These are phyloP conservation scores for Ectobius pallidus DNA, from an alignment of 2,888 invertebrate species.

Conservation along the genomic window DNA sequence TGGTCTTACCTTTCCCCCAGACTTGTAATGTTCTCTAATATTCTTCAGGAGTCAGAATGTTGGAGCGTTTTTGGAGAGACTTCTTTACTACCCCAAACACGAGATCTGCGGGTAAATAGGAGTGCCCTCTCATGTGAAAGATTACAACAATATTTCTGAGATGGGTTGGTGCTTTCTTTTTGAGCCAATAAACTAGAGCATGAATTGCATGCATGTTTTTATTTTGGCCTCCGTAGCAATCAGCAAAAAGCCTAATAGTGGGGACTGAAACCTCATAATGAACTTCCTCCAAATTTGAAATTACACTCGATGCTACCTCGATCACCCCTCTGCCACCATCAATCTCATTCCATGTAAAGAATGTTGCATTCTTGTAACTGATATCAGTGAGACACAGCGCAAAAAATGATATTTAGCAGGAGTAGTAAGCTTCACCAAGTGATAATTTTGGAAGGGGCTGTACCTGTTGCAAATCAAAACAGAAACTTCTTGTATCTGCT, in stretches of 20 bases:
- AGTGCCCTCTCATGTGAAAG: background rate
- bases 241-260: no score
- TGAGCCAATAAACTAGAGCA: constrained; percentile 9
- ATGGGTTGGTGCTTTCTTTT: background rate
- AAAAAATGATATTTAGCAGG: background rate
- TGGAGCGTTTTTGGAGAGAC: background rate
- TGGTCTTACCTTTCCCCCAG: no score
- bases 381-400: background rate
- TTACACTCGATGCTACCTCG: no score
- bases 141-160: constrained; percentile 3
- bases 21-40: background rate
- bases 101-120: background rate
- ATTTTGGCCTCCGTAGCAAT: no score
- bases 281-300: background rate
- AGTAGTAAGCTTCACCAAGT: background rate
- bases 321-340: no score
- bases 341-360: no score
- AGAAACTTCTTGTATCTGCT: no score
- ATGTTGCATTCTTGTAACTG: no score
- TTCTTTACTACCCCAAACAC: no score
- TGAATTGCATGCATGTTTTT: background rate
- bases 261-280: background rate
- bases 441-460: background rate
- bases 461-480: background rate
- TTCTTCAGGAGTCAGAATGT: background rate